These are phyloP conservation scores for Muraenolepis orangiensis DNA, from an alignment of 2,797 vertebrate genomes.

Conservation along the genomic window DNA sequence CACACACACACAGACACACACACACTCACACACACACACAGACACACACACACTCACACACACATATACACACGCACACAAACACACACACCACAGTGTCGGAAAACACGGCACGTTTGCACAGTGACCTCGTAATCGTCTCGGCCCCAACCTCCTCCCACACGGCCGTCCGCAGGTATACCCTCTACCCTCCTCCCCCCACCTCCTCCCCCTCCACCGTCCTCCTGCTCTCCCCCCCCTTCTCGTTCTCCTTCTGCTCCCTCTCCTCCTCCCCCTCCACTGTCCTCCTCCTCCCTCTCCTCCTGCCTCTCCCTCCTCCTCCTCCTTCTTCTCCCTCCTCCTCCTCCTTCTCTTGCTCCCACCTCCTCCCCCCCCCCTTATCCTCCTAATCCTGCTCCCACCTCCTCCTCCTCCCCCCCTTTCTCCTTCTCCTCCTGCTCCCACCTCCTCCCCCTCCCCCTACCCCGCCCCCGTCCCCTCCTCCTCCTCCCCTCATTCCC, in stretches of 20 bases:
- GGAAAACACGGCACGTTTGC: slow-evolving; percentile 30
- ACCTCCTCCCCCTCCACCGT: background rate
- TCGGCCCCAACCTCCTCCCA: background rate
- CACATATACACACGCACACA: background rate
- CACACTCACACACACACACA: background rate
- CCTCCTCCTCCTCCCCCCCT: background rate
- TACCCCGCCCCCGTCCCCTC: too few species aligned
- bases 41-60: background rate
- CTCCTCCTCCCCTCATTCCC: slow-evolving; percentile 29
- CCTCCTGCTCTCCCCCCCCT: slow-evolving; percentile 35
- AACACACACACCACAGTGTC: slow-evolving; percentile 17
- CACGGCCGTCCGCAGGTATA: slow-evolving; percentile 25
- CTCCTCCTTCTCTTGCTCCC: slow-evolving; percentile 23
- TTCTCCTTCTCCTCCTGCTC: slow-evolving; percentile 32
- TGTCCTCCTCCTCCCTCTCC: too few species aligned
- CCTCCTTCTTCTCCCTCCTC: slow-evolving; percentile 15
- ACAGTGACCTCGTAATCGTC: background rate
- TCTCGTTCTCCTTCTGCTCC: slow-evolving; percentile 11
- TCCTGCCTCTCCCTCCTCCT: slow-evolving; percentile 38
- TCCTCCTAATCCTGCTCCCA: slow-evolving; percentile 24
- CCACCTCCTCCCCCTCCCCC: slow-evolving; percentile 7
- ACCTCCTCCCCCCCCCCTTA: background rate
- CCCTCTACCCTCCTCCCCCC: slow-evolving; percentile 36
- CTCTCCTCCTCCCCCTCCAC: slow-evolving; percentile 11
- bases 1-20: background rate